phyloP scores from a whole-genome alignment of 2,888 invertebrate genomes.

The Tenthredo livida region DNA sequence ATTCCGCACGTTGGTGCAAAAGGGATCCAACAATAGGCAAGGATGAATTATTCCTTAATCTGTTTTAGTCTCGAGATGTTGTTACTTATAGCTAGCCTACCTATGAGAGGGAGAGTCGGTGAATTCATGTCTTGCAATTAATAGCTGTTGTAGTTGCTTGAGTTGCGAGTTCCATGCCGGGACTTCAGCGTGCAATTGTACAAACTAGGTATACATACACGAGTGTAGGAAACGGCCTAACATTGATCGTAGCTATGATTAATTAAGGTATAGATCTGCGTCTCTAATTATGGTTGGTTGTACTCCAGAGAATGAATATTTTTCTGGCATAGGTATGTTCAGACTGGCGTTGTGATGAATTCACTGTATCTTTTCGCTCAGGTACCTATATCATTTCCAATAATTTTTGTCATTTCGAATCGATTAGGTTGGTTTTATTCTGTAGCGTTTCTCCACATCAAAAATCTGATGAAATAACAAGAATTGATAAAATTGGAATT shows the following conservation, averaged over 20 bases:
- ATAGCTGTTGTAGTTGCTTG: slow-evolving; percentile 2
- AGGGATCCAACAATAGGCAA: slow-evolving; percentile 43
- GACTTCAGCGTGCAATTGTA: not conserved
- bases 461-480: not conserved
- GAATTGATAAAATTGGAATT: not conserved
- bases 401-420: not conserved
- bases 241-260: slow-evolving; percentile 4
- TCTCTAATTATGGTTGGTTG: slow-evolving; percentile 10
- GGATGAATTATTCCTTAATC: slow-evolving; percentile 44
- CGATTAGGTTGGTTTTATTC: not conserved
- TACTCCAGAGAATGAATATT: not conserved
- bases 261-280: not conserved
- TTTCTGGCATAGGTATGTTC: not conserved
- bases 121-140: slow-evolving; percentile 35
- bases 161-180: not conserved
- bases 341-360: not conserved
- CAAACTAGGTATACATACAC: not conserved
- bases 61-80: slow-evolving; percentile 44
- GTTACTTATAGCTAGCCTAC: slow-evolving; percentile 21
- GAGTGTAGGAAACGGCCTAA: not conserved
- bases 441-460: not conserved
- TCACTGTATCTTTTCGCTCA: not conserved
- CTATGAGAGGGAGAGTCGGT: slow-evolving; percentile 8
- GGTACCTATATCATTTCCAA: not conserved
- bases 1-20: slow-evolving; percentile 2